Base-by-base conservation (phyloP, 2,797 vertebrate genomes). In the Oreortyx pictus region DNA sequence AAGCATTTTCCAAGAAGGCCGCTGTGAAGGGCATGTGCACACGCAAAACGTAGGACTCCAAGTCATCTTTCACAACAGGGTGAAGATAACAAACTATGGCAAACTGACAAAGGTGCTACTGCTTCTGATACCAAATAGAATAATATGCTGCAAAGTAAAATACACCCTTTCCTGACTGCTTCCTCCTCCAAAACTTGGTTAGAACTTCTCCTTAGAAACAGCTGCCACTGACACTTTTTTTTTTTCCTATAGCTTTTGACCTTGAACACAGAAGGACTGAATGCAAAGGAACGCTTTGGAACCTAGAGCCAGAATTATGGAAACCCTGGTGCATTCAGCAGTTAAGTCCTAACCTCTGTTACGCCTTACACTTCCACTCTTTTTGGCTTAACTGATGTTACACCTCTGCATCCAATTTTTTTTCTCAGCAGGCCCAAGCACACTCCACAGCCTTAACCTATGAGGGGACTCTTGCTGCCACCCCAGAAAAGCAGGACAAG, bases 61-160 rank as follows among this genome's bases (percentile, higher is more conserved):
- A 94, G 86, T 64, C 93, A 88, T 66, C 83, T 87, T 66, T 81
- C 66, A 78, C 57, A 82, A 82, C 81, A 91, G 46, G 50, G 84
- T 56, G 59, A 87, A 89, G 35, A 4, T 72, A 59, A 88, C n/a
- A 37, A 95, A 89, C 46, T 74, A 73, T 5, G 20, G n/a, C n/a
- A 71, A 80, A 89, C 57, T 0, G 0, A n/a, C 43, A 89, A 87
- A 0, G 5, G 78, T 77, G 46, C 25, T 62, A 31, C 31, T 47
- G 31, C 56, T 71, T 77, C 68, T 82, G 33, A 86, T 22, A 64
- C 7, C 15, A 6, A 43, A 1, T 6, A 23, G 23, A 44, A 43
- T 1, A 86, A 76, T 2, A 66, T 43, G 19, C 57, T 89, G 25
- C 5, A 35, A 91, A 91, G 41, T 57, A 89, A 70, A 88, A 77